phyloP scores from a whole-genome alignment of 2,113 vertebrate genomes.

The Eclectus roratus region DNA sequence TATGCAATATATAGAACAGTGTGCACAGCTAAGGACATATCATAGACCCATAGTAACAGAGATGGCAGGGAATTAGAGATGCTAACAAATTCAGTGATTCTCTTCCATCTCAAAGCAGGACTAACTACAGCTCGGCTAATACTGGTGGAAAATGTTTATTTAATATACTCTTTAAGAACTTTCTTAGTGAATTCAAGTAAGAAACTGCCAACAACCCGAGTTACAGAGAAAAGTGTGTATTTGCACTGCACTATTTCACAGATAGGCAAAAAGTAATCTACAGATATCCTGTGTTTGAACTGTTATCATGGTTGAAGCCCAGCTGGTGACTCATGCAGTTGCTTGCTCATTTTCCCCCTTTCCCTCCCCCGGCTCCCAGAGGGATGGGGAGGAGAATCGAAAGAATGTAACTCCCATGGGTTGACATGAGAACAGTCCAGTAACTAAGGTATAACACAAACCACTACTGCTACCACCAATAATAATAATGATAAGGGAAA shows the following conservation, averaged over 20 bases:
- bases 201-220: not conserved
- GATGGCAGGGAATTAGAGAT: not conserved
- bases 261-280: not conserved
- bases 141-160: not conserved
- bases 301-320: not conserved
- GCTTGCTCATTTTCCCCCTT: no score
- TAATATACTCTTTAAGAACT: not conserved
- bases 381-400: not conserved
- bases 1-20: not conserved
- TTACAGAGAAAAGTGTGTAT: not conserved
- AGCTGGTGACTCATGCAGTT: not conserved
- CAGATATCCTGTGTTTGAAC: not conserved
- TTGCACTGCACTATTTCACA: not conserved
- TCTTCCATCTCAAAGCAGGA: not conserved
- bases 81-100: not conserved
- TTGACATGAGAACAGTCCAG: not conserved
- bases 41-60: not conserved
- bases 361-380: accelerated
- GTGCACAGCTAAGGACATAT: not conserved
- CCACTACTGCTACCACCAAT: no score
- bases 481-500: no score
- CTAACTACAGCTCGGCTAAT: not conserved
- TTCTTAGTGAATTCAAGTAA: not conserved
- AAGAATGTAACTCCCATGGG: not conserved
- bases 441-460: not conserved